These are phyloP conservation scores for Ginglymostoma cirratum DNA, from an alignment of 2,113 vertebrate species.

Conservation along the genomic window DNA sequence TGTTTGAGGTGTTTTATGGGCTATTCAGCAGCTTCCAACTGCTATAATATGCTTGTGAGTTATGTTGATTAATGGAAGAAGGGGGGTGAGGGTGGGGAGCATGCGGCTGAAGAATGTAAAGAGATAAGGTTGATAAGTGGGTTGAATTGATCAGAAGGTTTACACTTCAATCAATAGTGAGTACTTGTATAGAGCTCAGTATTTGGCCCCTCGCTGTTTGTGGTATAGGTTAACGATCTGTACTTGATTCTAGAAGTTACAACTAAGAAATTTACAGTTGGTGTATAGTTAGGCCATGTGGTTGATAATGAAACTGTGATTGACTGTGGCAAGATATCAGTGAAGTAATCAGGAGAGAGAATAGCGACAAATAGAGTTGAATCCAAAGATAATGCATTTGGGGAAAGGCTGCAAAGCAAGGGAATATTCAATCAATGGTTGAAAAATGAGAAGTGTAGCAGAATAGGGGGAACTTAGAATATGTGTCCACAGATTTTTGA, in stretches of 20 bases:
- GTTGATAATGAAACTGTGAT: background rate
- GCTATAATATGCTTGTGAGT: too few species aligned
- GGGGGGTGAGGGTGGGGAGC: too few species aligned
- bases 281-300: background rate
- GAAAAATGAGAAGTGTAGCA: background rate
- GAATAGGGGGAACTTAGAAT: background rate
- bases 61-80: too few species aligned
- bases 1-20: too few species aligned
- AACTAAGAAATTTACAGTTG: background rate
- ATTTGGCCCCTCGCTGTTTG: background rate
- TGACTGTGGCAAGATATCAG: background rate
- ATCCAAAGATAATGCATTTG: background rate
- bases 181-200: too few species aligned
- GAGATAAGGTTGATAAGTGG: too few species aligned
- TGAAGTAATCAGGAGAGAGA: background rate
- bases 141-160: too few species aligned
- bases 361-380: background rate
- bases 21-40: too few species aligned
- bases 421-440: background rate
- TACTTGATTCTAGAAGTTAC: background rate
- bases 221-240: background rate
- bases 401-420: background rate
- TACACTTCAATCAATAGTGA: too few species aligned
- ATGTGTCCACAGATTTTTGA: background rate
- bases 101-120: too few species aligned